These are phyloP conservation scores for Ramphastos sulfuratus DNA, from an alignment of 2,113 vertebrate genomes.

Conservation along the genomic window DNA sequence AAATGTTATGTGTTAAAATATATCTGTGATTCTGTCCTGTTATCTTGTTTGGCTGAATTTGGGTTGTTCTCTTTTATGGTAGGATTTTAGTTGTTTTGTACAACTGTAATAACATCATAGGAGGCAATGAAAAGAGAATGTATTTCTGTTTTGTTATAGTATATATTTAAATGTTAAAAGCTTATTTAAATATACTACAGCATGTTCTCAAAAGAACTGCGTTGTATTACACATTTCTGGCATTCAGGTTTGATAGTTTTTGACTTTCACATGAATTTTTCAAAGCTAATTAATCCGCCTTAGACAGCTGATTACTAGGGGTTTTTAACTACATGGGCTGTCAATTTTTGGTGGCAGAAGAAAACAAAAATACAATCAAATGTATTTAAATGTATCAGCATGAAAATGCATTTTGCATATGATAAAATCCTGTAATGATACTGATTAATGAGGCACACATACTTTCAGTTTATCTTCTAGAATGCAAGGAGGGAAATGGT, in stretches of 20 bases:
- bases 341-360: background rate
- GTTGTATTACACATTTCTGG: background rate
- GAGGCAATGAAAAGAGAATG: background rate
- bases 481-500: conserved; percentile 81
- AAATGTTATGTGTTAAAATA: background rate
- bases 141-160: background rate
- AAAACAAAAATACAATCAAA: background rate
- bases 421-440: background rate
- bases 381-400: background rate
- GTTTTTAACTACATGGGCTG: background rate
- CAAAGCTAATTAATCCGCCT: background rate
- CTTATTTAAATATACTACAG: background rate
- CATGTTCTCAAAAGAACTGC: background rate
- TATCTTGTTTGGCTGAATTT: background rate
- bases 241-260: background rate
- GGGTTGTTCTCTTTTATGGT: background rate
- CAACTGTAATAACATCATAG: background rate
- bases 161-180: background rate
- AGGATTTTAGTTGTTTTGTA: background rate
- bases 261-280: background rate
- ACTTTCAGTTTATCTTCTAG: conserved; percentile 80
- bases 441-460: background rate
- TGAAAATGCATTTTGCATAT: background rate
- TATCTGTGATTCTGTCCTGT: background rate
- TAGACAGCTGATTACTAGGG: background rate